A percentile compares a stretch with the other conserved stretches of the same genome.
These are phyloP conservation scores for Pteromalus puparum DNA, from an alignment of 1,140 invertebrate genomes.

Conservation along the genomic window DNA sequence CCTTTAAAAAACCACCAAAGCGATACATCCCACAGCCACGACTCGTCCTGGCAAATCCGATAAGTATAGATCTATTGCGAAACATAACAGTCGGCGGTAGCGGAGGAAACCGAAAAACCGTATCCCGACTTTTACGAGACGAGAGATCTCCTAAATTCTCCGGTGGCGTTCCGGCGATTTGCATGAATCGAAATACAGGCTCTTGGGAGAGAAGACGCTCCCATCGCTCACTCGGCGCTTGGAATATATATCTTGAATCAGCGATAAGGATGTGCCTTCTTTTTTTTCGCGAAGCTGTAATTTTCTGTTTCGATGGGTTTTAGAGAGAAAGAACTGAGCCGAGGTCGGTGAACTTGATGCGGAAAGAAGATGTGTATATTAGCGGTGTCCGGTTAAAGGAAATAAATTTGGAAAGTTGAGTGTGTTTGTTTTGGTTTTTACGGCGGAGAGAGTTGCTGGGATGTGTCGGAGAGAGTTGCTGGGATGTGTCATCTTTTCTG, in stretches of 20 bases:
- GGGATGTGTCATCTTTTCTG: too few relatives aligned
- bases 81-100: background rate
- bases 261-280: background rate
- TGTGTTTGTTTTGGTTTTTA: background rate
- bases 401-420: background rate
- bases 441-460: background rate
- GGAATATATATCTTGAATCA: background rate
- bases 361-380: background rate
- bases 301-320: constrained; percentile 3
- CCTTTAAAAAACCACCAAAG: background rate
- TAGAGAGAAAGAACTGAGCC: background rate
- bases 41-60: background rate
- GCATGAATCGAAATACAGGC: background rate
- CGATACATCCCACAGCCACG: too few relatives aligned
- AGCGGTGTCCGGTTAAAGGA: background rate
- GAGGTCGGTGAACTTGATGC: background rate
- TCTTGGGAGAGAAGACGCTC: background rate
- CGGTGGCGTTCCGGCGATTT: background rate
- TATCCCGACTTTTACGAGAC: background rate
- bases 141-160: constrained; percentile 1
- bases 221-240: background rate
- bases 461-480: too few relatives aligned
- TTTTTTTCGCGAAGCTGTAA: background rate
- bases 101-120: background rate
- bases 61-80: constrained; percentile 4